These are phyloP conservation scores for Drosophila grimshawi DNA, from an alignment of 1,140 invertebrate genomes.

Conservation along the genomic window DNA sequence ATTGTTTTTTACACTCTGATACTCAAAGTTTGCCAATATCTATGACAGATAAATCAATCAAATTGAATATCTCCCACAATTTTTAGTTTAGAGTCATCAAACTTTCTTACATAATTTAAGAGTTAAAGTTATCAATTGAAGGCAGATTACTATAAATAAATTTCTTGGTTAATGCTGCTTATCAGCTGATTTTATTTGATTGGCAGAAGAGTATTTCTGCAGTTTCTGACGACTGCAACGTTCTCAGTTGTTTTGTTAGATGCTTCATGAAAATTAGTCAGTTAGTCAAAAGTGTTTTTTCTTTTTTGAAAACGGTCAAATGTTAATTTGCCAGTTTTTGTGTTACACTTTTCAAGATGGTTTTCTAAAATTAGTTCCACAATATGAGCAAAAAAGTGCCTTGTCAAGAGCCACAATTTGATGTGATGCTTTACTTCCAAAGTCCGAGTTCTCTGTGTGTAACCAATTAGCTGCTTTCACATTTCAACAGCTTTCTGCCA, in stretches of 20 bases:
- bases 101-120: no score
- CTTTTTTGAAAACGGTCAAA: not conserved
- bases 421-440: slow-evolving; percentile 29
- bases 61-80: no score
- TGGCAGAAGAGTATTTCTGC: no score
- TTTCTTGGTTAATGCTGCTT: no score
- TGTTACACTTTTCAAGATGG: not conserved
- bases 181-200: no score
- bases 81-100: no score
- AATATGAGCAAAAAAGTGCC: slow-evolving; percentile 5
- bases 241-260: not conserved
- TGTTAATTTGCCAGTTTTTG: not conserved
- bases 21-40: no score
- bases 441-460: slow-evolving; percentile 22
- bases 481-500: slow-evolving; percentile 59
- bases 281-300: not conserved
- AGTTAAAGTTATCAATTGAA: no score
- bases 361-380: slow-evolving; percentile 17
- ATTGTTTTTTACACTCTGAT: no score
- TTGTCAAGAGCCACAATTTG: slow-evolving; percentile 1
- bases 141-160: no score
- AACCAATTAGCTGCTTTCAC: slow-evolving; percentile 61
- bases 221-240: not conserved
- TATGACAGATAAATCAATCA: no score
- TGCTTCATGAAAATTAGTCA: no score